These are phyloP conservation scores for Chaetura pelagica DNA, from an alignment of 2,113 vertebrate genomes.

Conservation along the genomic window DNA sequence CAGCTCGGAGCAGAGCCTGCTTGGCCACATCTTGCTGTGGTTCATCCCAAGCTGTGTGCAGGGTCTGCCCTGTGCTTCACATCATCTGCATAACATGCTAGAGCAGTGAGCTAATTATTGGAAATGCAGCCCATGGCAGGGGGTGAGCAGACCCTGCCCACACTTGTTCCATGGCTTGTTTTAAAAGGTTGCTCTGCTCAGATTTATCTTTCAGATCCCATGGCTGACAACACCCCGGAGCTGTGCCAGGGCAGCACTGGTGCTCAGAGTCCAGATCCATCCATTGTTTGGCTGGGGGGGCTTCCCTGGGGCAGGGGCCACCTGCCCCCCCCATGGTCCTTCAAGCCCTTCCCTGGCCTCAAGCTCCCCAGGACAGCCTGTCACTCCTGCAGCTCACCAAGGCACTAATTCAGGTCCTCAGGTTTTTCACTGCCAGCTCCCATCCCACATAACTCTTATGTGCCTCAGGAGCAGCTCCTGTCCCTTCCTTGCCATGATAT, in stretches of 20 bases:
- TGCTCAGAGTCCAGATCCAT: not conserved
- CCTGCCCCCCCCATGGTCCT: not conserved
- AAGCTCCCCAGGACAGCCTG: not conserved
- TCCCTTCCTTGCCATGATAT: not conserved
- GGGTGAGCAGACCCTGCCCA: not conserved
- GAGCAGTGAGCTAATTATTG: not conserved
- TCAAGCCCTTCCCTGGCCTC: not conserved
- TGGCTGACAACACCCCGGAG: not conserved
- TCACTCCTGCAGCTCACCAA: rapidly evolving
- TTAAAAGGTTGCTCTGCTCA: not conserved
- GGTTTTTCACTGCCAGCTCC: not conserved
- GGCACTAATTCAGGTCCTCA: not conserved
- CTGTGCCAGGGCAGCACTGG: not conserved
- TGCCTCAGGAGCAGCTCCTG: not conserved
- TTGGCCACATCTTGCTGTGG: rapidly evolving
- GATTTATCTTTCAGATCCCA: not conserved
- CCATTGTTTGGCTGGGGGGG: rapidly evolving
- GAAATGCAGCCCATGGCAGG: not conserved
- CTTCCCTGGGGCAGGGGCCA: not conserved
- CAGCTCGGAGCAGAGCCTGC: not conserved
- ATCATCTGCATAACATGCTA: not conserved
- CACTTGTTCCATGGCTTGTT: not conserved
- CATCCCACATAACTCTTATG: rapidly evolving
- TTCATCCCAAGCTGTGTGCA: not conserved
- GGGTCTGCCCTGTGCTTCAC: not conserved